Evolutionary conservation across 1,140 invertebrate species (phyloP).

Genomic region (Zaprionus taronus): DNA sequence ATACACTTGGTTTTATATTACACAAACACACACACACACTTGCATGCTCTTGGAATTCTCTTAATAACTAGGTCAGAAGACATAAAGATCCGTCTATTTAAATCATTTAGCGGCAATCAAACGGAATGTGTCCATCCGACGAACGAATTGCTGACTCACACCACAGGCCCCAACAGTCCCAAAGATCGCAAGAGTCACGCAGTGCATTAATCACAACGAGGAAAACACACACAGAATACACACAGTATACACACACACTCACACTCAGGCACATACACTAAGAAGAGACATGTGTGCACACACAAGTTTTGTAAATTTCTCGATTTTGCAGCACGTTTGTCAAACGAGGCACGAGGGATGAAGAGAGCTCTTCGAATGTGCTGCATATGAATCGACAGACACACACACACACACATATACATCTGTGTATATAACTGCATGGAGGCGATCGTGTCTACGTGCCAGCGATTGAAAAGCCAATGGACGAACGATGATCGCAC

Average conservation of each 20-base stretch:
- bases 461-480: constrained; percentile 64
- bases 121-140: constrained; percentile 42
- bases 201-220: constrained; percentile 68
- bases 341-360: constrained; percentile 37
- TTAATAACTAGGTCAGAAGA: constrained; percentile 71
- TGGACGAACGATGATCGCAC: constrained; percentile 64
- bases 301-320: constrained; percentile 56
- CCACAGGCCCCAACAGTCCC: constrained; percentile 35
- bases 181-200: constrained; percentile 17
- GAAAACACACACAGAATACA: constrained; percentile 23
- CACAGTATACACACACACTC: constrained; percentile 5
- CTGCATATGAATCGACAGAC: background rate
- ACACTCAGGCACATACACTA: constrained; percentile 30
- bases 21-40: background rate
- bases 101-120: constrained; percentile 78
- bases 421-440: constrained; percentile 34
- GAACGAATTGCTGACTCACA: constrained; percentile 40
- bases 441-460: constrained; percentile 68
- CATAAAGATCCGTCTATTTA: constrained; percentile 67
- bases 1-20: constrained; percentile 10
- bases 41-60: constrained; percentile 13
- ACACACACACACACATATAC: constrained; percentile 4
- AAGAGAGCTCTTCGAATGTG: constrained; percentile 11
- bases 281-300: background rate
- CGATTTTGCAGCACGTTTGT: constrained; percentile 71